Percentiles rank a stretch among this genome's conserved stretches.
These are phyloP conservation scores for Eulithis prunata DNA, from an alignment of 2,888 invertebrate genomes.

Conservation along the genomic window DNA sequence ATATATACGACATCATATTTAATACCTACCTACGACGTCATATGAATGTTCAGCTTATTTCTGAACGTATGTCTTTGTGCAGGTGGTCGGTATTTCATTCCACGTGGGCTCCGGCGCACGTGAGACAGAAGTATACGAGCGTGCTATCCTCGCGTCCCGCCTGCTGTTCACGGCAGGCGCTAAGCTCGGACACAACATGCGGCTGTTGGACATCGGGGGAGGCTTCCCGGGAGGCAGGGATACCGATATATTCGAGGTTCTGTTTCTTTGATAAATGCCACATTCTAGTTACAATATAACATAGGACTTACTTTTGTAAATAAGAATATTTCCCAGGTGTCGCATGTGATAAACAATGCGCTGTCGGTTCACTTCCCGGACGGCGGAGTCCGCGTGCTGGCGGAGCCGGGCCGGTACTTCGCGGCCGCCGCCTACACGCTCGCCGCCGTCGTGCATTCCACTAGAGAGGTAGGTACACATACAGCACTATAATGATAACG, in stretches of 20 bases:
- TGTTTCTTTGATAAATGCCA: no score
- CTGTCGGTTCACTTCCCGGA: constrained; percentile 94
- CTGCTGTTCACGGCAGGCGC: constrained; percentile 90
- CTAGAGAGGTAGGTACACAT: constrained; percentile 58
- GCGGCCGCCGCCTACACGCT: constrained; percentile 98
- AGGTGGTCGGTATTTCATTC: constrained; percentile 93
- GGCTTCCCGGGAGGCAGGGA: constrained; percentile 93
- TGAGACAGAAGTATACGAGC: constrained; percentile 91
- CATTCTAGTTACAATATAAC: no score
- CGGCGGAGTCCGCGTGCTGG: constrained; percentile 91
- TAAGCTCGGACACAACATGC: constrained; percentile 89
- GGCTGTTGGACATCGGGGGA: constrained; percentile 94
- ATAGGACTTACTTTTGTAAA: no score
- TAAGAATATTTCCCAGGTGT: constrained; percentile 82
- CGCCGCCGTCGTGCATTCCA: constrained; percentile 90
- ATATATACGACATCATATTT: no score
- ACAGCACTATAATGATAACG: no score
- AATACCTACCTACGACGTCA: no score
- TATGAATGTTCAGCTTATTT: no score
- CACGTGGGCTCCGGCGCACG: constrained; percentile 97
- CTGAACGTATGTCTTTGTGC: constrained; percentile 5
- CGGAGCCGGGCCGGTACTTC: constrained; percentile 98
- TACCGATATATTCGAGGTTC: constrained; percentile 87
- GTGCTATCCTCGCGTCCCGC: constrained; percentile 90
- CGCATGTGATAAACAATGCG: constrained; percentile 90